Evolutionary conservation across 2,888 invertebrate genomes (phyloP).

Genomic region (Scrobipalpa costella): DNA sequence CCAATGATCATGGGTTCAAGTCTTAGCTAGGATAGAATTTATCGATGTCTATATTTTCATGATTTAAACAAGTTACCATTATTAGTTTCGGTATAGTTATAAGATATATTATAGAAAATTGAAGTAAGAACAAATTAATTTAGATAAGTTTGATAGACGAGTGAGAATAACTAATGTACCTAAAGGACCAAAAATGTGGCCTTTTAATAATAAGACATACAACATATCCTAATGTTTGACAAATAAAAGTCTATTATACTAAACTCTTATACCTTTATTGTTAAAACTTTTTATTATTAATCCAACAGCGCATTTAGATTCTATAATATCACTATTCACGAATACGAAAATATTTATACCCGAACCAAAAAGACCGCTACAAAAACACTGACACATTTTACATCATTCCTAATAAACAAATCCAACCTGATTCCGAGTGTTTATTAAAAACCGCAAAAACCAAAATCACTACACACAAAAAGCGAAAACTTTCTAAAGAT

Average conservation of each 20-base stretch:
- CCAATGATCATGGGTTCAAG: too few species aligned
- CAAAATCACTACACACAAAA: background rate
- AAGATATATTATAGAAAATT: too few species aligned
- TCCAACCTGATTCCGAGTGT: conserved; percentile 45
- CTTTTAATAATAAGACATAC: conserved; percentile 34
- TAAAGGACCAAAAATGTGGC: conserved; percentile 40
- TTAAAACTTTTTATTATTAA: conserved; percentile 47
- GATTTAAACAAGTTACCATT: too few species aligned
- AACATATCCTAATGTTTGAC: conserved; percentile 46
- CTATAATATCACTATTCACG: conserved; percentile 35
- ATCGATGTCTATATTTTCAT: too few species aligned
- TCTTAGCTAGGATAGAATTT: too few species aligned
- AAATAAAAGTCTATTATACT: conserved; percentile 42
- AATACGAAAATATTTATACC: conserved; percentile 46
- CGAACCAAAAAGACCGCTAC: conserved; percentile 31
- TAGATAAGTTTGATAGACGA: background rate
- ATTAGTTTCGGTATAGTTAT: too few species aligned
- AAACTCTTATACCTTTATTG: conserved; percentile 52
- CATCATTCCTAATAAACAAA: conserved; percentile 69
- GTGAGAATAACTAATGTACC: background rate
- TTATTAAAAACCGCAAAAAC: conserved; percentile 34
- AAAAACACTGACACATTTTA: conserved; percentile 41
- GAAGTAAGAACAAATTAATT: too few species aligned
- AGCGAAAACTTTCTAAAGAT: background rate
- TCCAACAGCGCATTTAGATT: conserved; percentile 44